These are phyloP conservation scores for Aythya fuligula DNA, from an alignment of 2,797 vertebrate species.

Conservation along the genomic window DNA sequence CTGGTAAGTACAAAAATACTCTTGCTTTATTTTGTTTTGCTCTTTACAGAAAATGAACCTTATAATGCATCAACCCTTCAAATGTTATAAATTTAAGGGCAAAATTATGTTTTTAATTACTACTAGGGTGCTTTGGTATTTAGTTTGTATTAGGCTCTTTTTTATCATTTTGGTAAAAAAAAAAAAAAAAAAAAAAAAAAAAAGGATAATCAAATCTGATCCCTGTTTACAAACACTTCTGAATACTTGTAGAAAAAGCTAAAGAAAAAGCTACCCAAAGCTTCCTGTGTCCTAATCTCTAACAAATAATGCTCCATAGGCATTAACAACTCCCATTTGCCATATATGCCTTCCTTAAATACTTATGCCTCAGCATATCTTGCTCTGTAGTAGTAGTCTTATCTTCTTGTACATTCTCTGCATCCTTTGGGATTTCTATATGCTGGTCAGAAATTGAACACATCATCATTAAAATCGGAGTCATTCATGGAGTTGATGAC, in stretches of 20 bases:
- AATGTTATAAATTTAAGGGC: not conserved
- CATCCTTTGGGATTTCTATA: constrained; percentile 46
- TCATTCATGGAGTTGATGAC: not conserved
- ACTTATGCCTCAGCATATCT: not conserved
- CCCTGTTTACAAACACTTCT: not conserved
- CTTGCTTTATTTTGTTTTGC: not conserved
- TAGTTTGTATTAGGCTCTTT: not conserved
- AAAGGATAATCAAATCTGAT: not conserved
- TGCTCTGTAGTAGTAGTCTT: not conserved
- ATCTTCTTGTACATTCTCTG: constrained; percentile 7
- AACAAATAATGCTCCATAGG: not conserved
- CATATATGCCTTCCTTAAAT: constrained; percentile 1
- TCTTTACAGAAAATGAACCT: not conserved
- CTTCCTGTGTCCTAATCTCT: not conserved
- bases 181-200: not conserved
- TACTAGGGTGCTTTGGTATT: not conserved
- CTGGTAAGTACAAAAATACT: not conserved
- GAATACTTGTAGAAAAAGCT: not conserved
- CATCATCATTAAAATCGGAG: not conserved
- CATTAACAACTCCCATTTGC: not conserved
- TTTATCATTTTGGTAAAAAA: not conserved
- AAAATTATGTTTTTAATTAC: not conserved
- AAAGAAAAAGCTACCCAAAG: not conserved
- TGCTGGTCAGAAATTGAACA: not conserved
- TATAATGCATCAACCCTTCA: not conserved